Evolutionary conservation across 2,113 vertebrate genomes (phyloP).

Genomic region (Cariama cristata): DNA sequence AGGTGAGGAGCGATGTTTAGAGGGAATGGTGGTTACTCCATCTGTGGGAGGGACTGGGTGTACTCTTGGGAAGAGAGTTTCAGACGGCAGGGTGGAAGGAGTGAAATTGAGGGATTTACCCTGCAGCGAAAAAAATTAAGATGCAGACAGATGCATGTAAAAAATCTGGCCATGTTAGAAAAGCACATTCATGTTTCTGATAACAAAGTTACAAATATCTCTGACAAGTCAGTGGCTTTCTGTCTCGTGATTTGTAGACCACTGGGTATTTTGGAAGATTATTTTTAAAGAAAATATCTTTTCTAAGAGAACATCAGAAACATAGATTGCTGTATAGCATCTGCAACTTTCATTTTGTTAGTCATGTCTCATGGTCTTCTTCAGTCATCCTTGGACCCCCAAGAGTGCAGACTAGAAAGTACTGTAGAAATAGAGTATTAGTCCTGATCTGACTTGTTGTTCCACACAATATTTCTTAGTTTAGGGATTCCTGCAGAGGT

Average conservation of each 20-base stretch:
- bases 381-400: background rate
- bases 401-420: background rate
- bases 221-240: background rate
- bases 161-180: background rate
- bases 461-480: background rate
- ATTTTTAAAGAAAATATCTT: background rate
- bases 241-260: background rate
- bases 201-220: background rate
- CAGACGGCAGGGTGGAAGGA: background rate
- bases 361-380: background rate
- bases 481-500: background rate
- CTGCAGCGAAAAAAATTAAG: background rate
- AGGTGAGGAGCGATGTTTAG: background rate
- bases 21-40: background rate
- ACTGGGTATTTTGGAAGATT: background rate
- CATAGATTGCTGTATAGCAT: background rate
- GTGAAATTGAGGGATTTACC: background rate
- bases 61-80: background rate
- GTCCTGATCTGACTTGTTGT: background rate
- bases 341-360: background rate
- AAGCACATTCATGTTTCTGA: background rate
- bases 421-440: background rate
- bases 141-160: background rate
- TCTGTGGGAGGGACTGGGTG: rapidly evolving
- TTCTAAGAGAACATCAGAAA: background rate